A percentile compares a stretch with the other conserved stretches of the same genome.
phyloP scores from a whole-genome alignment of 1,140 invertebrate species.

The Trichonephila clavata region DNA sequence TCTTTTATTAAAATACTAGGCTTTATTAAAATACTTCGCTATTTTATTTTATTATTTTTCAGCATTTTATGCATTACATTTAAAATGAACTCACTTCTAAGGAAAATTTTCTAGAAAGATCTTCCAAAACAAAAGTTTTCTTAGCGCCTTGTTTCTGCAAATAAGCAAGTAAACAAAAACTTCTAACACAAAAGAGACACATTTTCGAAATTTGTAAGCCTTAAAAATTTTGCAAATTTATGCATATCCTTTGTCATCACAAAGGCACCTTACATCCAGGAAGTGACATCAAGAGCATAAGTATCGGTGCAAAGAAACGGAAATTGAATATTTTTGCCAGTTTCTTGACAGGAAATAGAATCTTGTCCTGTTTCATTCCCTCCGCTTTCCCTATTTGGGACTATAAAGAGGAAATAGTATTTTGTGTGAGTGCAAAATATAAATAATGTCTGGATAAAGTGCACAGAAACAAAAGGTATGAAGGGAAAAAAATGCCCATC shows the following conservation, averaged over 20 bases:
- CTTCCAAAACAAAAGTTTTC: neutral
- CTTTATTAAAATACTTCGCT: no score
- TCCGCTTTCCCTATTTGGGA: neutral
- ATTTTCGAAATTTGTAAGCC: neutral
- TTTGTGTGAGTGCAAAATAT: slow-evolving; percentile 34
- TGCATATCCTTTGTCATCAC: slow-evolving; percentile 33
- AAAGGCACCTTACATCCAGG: slow-evolving; percentile 46
- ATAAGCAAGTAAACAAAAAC: neutral
- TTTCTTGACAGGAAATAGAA: slow-evolving; percentile 62
- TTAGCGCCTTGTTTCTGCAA: neutral
- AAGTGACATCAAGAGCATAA: slow-evolving; percentile 46
- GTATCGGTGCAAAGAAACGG: slow-evolving; percentile 38
- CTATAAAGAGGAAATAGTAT: slow-evolving; percentile 38
- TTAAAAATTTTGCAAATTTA: slow-evolving; percentile 54
- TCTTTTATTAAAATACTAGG: no score
- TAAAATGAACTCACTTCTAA: no score
- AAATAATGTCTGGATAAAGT: slow-evolving; percentile 46
- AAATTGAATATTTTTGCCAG: slow-evolving; percentile 64
- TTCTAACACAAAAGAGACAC: neutral
- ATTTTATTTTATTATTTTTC: no score
- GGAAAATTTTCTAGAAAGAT: no score
- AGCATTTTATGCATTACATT: no score
- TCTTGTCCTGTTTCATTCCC: slow-evolving; percentile 13
- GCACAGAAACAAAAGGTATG: neutral
- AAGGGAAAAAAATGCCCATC: neutral